These are phyloP conservation scores for Menidia menidia DNA, from an alignment of 2,797 vertebrate species.

Conservation along the genomic window DNA sequence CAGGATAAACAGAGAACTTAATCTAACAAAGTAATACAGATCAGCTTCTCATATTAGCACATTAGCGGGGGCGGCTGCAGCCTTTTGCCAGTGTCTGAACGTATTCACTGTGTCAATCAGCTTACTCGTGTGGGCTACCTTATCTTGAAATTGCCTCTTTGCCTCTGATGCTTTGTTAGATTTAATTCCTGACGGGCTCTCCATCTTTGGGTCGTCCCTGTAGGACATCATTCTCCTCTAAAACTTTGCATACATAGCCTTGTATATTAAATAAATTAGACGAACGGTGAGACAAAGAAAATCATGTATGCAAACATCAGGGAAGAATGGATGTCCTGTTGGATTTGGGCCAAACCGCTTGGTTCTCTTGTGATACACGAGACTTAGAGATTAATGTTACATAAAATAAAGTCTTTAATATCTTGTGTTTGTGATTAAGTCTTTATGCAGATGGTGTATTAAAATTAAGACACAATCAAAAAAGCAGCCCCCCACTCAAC, in stretches of 20 bases:
- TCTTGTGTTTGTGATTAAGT: constrained; percentile 72
- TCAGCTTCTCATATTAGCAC: constrained; percentile 67
- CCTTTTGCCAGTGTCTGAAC: constrained; percentile 50
- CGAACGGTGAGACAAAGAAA: constrained; percentile 54
- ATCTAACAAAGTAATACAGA: constrained; percentile 73
- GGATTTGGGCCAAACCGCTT: constrained; percentile 79
- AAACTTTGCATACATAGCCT: background rate
- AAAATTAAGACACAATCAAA: constrained; percentile 51
- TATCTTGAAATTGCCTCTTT: constrained; percentile 27
- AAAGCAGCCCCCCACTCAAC: background rate
- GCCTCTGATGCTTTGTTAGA: constrained; percentile 30
- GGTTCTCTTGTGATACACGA: constrained; percentile 69
- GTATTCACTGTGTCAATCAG: constrained; percentile 52
- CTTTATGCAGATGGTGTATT: constrained; percentile 63
- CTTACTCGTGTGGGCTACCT: constrained; percentile 29
- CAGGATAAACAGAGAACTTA: constrained; percentile 70
- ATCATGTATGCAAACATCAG: constrained; percentile 56
- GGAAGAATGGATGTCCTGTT: constrained; percentile 57
- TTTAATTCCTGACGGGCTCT: constrained; percentile 17
- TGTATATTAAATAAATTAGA: constrained; percentile 19
- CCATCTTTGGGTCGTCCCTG: constrained; percentile 17
- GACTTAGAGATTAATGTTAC: constrained; percentile 72
- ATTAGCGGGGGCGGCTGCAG: constrained; percentile 61
- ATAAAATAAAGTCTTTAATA: constrained; percentile 73
- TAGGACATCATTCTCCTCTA: background rate